Percentiles rank a stretch among this genome's conserved stretches.
Conservation (phyloP, 2,888 invertebrate species). For the Limnephilus rhombicus region DNA sequence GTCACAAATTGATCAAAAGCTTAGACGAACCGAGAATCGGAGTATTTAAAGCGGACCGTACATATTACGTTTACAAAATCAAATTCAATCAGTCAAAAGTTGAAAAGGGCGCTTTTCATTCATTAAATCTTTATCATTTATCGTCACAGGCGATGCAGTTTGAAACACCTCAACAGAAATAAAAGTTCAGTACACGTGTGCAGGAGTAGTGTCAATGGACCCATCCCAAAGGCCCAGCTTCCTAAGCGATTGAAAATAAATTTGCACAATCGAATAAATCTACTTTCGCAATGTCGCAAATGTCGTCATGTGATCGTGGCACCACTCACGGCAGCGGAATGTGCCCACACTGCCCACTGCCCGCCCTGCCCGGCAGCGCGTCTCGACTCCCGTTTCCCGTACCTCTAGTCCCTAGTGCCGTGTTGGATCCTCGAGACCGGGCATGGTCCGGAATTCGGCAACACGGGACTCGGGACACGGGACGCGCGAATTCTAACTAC, state of each 20-base stretch:
- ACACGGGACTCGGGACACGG: too few species aligned
- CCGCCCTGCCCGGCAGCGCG: not conserved
- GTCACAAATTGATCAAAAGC: not conserved
- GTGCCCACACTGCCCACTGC: not conserved
- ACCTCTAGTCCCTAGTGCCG: not conserved
- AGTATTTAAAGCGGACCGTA: not conserved
- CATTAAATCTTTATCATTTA: too few species aligned
- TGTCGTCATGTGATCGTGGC: not conserved
- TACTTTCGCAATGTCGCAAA: slow-evolving; percentile 10
- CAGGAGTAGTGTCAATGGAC: not conserved
- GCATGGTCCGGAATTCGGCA: not conserved
- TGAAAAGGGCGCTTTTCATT: too few species aligned
- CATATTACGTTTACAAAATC: not conserved
- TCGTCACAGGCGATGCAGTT: not conserved
- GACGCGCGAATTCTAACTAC: slow-evolving; percentile 7
- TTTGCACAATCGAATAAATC: slow-evolving; percentile 19
- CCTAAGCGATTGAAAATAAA: not conserved
- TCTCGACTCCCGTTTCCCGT: not conserved
- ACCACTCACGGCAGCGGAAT: slow-evolving; percentile 7
- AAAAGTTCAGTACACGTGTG: not conserved
- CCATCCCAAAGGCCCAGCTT: not conserved
- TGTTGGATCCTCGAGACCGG: not conserved
- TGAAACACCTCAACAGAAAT: not conserved
- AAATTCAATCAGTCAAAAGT: not conserved
- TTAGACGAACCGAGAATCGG: not conserved